phyloP scores from a whole-genome alignment of 2,113 vertebrate genomes.

The Butastur rufipennis region DNA sequence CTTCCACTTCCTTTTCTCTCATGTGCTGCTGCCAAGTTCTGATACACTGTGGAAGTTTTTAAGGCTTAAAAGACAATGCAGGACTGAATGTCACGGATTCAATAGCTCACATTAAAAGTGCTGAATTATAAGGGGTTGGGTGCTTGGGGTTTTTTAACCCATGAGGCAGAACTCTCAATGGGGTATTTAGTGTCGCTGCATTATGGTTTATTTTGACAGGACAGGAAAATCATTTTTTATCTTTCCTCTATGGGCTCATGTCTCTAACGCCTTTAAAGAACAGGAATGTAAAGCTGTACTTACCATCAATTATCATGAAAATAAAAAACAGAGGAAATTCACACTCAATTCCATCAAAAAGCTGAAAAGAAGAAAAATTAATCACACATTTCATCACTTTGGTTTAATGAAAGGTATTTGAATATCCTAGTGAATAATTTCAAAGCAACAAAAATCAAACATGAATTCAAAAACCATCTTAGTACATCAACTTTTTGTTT shows the following conservation, averaged over 20 bases:
- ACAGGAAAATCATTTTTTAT: background rate
- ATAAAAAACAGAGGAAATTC: slow-evolving; percentile 98
- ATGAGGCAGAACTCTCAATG: background rate
- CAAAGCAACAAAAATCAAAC: background rate
- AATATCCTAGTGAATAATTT: background rate
- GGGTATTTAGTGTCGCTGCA: background rate
- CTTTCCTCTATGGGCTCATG: background rate
- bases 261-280: background rate
- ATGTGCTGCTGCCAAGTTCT: rapidly evolving
- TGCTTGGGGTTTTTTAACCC: background rate
- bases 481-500: background rate
- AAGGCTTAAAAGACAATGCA: background rate
- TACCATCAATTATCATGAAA: slow-evolving; percentile 99
- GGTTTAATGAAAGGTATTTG: background rate
- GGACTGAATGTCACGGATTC: background rate
- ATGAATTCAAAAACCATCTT: background rate
- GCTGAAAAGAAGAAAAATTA: slow-evolving; percentile 76
- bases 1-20: background rate
- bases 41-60: background rate
- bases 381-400: background rate
- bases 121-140: background rate
- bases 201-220: background rate
- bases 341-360: slow-evolving; percentile 98
- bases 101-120: background rate
- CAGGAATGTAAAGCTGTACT: slow-evolving; percentile 63